Base-by-base conservation (phyloP, 1,140 invertebrate species). In the Apis florea region DNA sequence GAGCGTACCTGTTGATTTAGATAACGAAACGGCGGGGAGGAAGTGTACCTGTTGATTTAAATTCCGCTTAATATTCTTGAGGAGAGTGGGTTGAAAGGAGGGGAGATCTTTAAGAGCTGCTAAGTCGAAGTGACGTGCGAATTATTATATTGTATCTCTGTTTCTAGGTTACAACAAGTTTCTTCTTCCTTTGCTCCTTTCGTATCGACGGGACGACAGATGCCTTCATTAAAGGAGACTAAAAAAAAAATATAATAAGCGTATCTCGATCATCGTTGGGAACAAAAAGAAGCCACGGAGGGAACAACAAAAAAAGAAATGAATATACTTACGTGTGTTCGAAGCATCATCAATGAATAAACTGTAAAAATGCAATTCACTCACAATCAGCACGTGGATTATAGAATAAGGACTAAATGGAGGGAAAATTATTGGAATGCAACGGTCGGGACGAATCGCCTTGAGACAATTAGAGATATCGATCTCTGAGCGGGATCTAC, bases 391-490 rank as follows among this genome's bases (percentile, higher is more conserved):
- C 6, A 4, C 31, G 24, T 63, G 61, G 24, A 53, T 58, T 9
- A 2, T 31, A 17, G 26, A 68, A 71, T 26, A 26, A 4, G 9
- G 49, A 24, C 2, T 13, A 69, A 66, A 31, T 53, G 40, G 49
- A 59, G 31, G 51, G 59, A 49, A 58, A 53, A 49, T 63, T 19
- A 56, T 79, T 21, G 69, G 71, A 69, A 73, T 67, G 82, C 86
- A 90, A 89, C 89, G 89, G 86, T 88, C 54, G 64, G 15, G 69
- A 40, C 40, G 69, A 83, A 73, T 85, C 69, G 70, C 81, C 82
- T 85, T 82, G 58, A 79, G 88, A 90, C 79, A 85, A 88, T 90
- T 90, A 89, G 59, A 63, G 89, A 90, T 90, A 89, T 77, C 31
- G 71, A 89, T 89, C 89, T 89, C 21, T 24, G n/a, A 77, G 40